These are phyloP conservation scores for Cotesia typhae DNA, from an alignment of 1,140 invertebrate genomes.

Conservation along the genomic window DNA sequence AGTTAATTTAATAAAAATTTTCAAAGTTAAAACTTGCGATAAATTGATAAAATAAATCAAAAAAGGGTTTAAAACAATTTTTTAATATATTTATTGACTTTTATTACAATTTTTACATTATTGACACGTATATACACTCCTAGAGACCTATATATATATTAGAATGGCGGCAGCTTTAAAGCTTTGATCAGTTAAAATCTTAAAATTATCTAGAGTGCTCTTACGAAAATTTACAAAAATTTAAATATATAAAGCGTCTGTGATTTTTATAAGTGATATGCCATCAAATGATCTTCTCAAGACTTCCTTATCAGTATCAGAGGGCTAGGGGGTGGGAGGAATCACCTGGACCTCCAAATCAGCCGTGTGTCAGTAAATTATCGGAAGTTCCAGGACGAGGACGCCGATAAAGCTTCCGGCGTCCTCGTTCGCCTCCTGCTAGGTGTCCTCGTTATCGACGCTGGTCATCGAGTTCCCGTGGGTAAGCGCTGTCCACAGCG, in stretches of 20 bases:
- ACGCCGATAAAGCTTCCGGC: constrained; percentile 65
- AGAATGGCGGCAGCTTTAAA: too few relatives aligned
- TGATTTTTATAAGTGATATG: background rate
- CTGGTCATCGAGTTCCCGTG: constrained; percentile 68
- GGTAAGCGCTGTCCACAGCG: constrained; percentile 74
- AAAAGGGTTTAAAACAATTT: too few relatives aligned
- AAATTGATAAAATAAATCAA: too few relatives aligned
- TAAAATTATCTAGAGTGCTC: too few relatives aligned
- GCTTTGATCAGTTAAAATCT: too few relatives aligned
- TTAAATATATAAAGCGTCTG: constrained; percentile 5
- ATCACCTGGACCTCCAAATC: background rate
- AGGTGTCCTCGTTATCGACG: constrained; percentile 60
- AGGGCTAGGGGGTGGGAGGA: constrained; percentile 11
- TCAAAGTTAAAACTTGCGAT: too few relatives aligned
- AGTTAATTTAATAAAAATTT: too few relatives aligned
- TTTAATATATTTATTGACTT: too few relatives aligned
- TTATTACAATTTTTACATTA: too few relatives aligned
- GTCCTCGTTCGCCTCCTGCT: constrained; percentile 65
- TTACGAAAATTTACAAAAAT: too few relatives aligned
- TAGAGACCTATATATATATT: too few relatives aligned
- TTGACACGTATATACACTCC: too few relatives aligned
- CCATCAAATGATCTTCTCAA: background rate
- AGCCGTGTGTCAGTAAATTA: constrained; percentile 55
- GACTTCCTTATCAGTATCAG: background rate
- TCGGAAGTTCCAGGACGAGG: constrained; percentile 69